Conservation (phyloP, 2,797 vertebrate genomes). For the Tiaroga cobitis region DNA sequence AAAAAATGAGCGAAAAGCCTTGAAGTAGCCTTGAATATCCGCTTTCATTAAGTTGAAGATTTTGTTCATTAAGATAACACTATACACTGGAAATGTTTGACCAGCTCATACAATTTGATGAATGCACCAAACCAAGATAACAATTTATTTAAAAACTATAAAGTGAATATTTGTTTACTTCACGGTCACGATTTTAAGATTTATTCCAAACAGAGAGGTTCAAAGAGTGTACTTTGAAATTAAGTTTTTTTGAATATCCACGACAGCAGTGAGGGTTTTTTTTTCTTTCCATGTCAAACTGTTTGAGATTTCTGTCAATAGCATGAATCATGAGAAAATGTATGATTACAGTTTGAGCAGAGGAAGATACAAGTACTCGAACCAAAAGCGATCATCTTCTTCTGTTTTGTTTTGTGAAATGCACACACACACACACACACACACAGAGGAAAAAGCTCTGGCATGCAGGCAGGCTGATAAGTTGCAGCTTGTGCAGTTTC, state of each 20-base stretch:
- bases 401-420: constrained; percentile 65
- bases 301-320: not conserved
- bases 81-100: constrained; percentile 44
- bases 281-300: not conserved
- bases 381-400: constrained; percentile 67
- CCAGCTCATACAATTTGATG: constrained; percentile 46
- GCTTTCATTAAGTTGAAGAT: constrained; percentile 55
- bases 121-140: constrained; percentile 47
- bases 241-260: not conserved
- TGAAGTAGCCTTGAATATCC: constrained; percentile 55
- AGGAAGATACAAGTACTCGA: constrained; percentile 55
- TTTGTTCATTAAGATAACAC: constrained; percentile 64
- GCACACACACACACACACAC: constrained; percentile 67
- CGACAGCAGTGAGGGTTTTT: not conserved
- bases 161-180: constrained; percentile 45
- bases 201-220: constrained; percentile 6
- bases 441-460: constrained; percentile 72
- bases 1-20: constrained; percentile 60
- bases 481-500: constrained; percentile 82
- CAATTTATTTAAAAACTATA: constrained; percentile 38
- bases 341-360: constrained; percentile 65
- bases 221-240: constrained; percentile 16
- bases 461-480: constrained; percentile 80
- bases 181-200: constrained; percentile 19
- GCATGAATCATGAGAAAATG: constrained; percentile 42